Base-by-base conservation (phyloP, 2,888 invertebrate genomes). In the Buathra laborator region DNA sequence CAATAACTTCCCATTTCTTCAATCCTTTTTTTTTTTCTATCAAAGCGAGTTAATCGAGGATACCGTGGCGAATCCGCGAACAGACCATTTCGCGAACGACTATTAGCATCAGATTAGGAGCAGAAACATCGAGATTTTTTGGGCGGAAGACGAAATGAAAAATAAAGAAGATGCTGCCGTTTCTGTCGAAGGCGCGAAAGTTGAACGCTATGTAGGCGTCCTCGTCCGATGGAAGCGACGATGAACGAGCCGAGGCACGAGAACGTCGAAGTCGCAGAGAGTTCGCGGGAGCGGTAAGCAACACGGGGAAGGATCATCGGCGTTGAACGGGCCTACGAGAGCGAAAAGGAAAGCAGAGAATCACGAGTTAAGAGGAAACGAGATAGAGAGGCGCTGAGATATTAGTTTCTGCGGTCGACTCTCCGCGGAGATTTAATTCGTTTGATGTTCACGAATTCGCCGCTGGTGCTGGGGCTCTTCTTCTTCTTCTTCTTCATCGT, bases 401-500 rank as follows among this genome's bases (percentile, higher is more conserved):
- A 87, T 87, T 88, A 94, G 94, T 94, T 94, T 93, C 93, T 94
- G 93, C 93, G 93, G 94, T 94, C 92, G 93, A 89, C 91, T 92
- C 92, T 91, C 92, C 91, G 91, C 90, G 90, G 92, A 92, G 92
- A 93, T 93, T 94, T 93, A 94, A 94, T 93, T 93, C 94, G 93
- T 94, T 93, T 94, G 93, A 94, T 93, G 94, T 93, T 93, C 92
- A 91, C 93, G 91, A 92, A 93, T 92, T 92, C 90, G 92, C 94
- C 94, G 93, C 93, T 90, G 87, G 90, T 86, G 80, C 85, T 51
- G 79, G 19, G 43, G 44, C 48, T 75, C 59, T 67, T 51, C 53
- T 59, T 75, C 72, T 68, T 81, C 74, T 71, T 85, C 87, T 87
- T 82, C 81, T 24, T 76, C 74, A 64, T 48, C 32, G 29, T 64